A percentile compares a stretch with the other conserved stretches of the same genome.
phyloP scores from a whole-genome alignment of 1,140 invertebrate species.

The Glomeris maerens region DNA sequence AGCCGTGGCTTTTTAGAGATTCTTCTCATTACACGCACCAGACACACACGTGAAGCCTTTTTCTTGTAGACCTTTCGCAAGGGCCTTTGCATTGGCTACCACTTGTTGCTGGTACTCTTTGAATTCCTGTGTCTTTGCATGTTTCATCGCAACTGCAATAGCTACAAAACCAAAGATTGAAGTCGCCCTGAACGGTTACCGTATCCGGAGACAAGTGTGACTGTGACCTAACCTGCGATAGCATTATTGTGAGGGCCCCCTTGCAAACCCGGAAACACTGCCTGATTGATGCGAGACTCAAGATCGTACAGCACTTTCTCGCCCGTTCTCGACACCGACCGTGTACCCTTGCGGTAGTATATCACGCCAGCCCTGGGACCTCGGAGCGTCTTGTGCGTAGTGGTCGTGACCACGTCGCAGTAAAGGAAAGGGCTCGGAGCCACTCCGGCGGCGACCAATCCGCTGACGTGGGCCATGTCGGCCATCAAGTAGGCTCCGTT shows the following conservation, averaged over 20 bases:
- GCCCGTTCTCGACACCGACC: constrained; percentile 32
- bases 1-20: background rate
- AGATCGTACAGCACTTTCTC: constrained; percentile 45
- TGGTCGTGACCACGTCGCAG: constrained; percentile 76
- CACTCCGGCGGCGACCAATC: constrained; percentile 71
- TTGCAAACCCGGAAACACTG: constrained; percentile 55
- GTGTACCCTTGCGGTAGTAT: constrained; percentile 38
- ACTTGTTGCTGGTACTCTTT: constrained; percentile 75
- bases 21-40: constrained; percentile 8
- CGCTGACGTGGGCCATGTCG: constrained; percentile 92
- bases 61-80: constrained; percentile 34
- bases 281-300: constrained; percentile 46
- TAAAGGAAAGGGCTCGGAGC: constrained; percentile 84
- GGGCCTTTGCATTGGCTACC: constrained; percentile 34
- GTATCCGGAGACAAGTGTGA: background rate
- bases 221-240: constrained; percentile 37
- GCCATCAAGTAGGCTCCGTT: constrained; percentile 76
- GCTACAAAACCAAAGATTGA: constrained; percentile 40
- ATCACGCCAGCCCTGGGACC: constrained; percentile 43
- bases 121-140: constrained; percentile 67
- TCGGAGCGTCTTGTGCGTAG: constrained; percentile 48
- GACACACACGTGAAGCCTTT: constrained; percentile 23
- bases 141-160: constrained; percentile 81
- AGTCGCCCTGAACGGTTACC: background rate
- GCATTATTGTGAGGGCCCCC: constrained; percentile 56